Evolutionary conservation across 2,113 vertebrate genomes (phyloP).

Genomic region (Junco hyemalis): DNA sequence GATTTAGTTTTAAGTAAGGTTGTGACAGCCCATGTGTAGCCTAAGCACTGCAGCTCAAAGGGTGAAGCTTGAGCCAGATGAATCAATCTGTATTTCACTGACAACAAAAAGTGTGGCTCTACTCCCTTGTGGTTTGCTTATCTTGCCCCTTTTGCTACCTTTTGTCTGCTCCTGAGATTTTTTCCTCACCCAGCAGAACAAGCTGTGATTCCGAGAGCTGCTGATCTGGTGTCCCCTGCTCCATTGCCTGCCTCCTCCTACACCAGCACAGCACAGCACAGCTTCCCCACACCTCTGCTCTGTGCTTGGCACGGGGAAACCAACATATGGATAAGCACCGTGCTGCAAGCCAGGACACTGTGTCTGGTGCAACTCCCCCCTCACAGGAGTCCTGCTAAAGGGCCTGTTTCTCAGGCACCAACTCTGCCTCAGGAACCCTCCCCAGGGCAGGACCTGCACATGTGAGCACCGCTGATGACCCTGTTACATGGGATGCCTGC

Average conservation of each 20-base stretch:
- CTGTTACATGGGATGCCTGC: neutral
- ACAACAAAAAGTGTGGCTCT: neutral
- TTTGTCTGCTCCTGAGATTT: neutral
- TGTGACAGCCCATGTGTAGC: neutral
- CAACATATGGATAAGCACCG: neutral
- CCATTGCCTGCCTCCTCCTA: neutral
- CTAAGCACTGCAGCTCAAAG: neutral
- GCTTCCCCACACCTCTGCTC: neutral
- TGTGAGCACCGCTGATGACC: accelerated
- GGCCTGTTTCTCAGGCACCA: neutral
- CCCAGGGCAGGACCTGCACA: neutral
- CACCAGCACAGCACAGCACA: accelerated
- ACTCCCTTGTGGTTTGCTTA: neutral
- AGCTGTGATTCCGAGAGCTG: neutral
- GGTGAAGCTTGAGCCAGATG: neutral
- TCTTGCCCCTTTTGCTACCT: neutral
- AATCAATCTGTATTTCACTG: neutral
- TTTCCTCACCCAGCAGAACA: neutral
- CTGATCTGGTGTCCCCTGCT: accelerated
- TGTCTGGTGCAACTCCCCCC: neutral
- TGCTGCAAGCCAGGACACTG: neutral
- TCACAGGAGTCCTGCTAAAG: neutral
- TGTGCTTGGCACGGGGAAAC: neutral
- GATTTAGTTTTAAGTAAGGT: neutral
- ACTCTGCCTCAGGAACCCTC: neutral